Evolutionary conservation across 2,888 invertebrate genomes (phyloP), one percentile per base, ranked within the genome.

Genomic region (Eupithecia tripunctaria): DNA sequence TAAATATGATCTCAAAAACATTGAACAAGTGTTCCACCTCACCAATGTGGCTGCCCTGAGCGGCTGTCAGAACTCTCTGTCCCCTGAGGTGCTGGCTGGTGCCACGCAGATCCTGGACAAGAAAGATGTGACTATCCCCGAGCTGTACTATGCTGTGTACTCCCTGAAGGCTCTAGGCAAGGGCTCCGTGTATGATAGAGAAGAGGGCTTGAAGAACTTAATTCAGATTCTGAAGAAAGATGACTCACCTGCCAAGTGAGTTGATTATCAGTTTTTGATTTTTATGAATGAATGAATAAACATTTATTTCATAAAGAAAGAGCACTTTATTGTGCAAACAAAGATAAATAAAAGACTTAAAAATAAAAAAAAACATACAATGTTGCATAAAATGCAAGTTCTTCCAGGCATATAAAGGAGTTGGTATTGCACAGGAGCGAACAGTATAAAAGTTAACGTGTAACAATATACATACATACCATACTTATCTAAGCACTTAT

Each of bases 201-300:
- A 95, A 32, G 97, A 97, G 87, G 93, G 97, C 29, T 94, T 96
- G 1, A 97, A 97, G 87, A 95, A 96, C 78, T 91, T 98, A 47
- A 96, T 97, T 84, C 96, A 96, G 74, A 93, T 96, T 76, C 90
- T 99, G 76, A 98, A 98, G 87, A 97, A 97, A 82, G 98, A 99
- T 91, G 98, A 98, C 84, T 96, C 96, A 75, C 94, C 97, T 27
- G 93, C 95, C 62, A 96, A 96, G 96, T 97, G 87, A 92, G 94
- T 89, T 69, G 60, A 72, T 8, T 10, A 4, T 25, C 21, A 10
- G 64, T 76, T 75, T 56, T 76, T 69, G 64, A 67, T 64, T 63
- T 27, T 41, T 41, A 41, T 1, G 6, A 15, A 36, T 36, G 7
- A 32, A 36, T 36, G 10, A 36, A 36, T 36, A 8, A 36, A 36